Conservation (phyloP, 2,888 invertebrate genomes). For the Sarcophaga carnaria region DNA sequence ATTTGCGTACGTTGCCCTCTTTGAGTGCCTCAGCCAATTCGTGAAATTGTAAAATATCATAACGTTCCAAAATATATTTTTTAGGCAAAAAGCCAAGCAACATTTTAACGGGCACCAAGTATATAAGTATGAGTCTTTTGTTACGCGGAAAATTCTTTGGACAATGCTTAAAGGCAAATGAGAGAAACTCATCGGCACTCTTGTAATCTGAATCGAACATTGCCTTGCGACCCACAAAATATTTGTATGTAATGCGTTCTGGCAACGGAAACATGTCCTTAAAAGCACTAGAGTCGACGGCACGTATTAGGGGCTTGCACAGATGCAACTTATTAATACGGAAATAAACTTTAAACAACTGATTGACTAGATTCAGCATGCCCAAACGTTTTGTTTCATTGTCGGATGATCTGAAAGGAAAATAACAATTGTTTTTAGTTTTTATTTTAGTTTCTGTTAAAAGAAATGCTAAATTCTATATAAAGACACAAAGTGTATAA, state of each 20-base stretch:
- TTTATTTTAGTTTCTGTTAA: too few relatives aligned
- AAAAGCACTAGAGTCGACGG: slow-evolving; percentile 95
- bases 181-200: slow-evolving; percentile 94
- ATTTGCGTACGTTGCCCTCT: slow-evolving; percentile 92
- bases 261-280: slow-evolving; percentile 95
- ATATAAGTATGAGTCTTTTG: slow-evolving; percentile 95
- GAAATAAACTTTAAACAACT: slow-evolving; percentile 96
- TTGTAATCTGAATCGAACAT: slow-evolving; percentile 99
- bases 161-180: slow-evolving; percentile 96
- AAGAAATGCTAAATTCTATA: not conserved
- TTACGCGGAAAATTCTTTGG: slow-evolving; percentile 91
- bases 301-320: slow-evolving; percentile 96
- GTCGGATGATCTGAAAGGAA: slow-evolving; percentile 85
- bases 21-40: slow-evolving; percentile 94
- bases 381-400: slow-evolving; percentile 97
- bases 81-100: slow-evolving; percentile 97
- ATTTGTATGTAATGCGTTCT: slow-evolving; percentile 97
- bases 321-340: slow-evolving; percentile 94
- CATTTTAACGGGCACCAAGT: slow-evolving; percentile 98
- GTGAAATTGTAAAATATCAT: slow-evolving; percentile 94
- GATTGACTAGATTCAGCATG: slow-evolving; percentile 97
- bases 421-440: not conserved
- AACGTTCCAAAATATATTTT: slow-evolving; percentile 90
- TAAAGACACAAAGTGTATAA: not conserved
- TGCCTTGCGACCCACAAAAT: slow-evolving; percentile 97